Conservation (phyloP, 2,888 invertebrate genomes). For the Tryphoninae sp. region DNA sequence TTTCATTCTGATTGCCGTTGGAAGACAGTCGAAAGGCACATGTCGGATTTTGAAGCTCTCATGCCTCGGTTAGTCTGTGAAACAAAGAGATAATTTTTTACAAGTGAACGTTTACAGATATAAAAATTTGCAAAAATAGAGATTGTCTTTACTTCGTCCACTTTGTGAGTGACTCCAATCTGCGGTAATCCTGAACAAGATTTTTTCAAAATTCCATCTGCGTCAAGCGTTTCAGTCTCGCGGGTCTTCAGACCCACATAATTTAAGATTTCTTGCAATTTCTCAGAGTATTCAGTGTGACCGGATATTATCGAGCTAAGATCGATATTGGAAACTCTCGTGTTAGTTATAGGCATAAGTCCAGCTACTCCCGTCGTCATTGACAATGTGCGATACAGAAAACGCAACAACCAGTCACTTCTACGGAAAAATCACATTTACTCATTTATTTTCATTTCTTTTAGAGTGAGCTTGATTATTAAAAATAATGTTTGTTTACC, state of each 20-base stretch:
- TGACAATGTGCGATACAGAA: slow-evolving; percentile 85
- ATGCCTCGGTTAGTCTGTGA: slow-evolving; percentile 65
- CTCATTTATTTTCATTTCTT: background rate
- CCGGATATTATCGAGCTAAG: slow-evolving; percentile 83
- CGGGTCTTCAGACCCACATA: slow-evolving; percentile 76
- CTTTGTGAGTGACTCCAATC: slow-evolving; percentile 35
- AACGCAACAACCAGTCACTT: slow-evolving; percentile 86
- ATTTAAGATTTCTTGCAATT: slow-evolving; percentile 83
- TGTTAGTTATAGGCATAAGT: slow-evolving; percentile 83
- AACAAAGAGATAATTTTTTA: background rate
- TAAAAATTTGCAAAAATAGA: slow-evolving; percentile 13
- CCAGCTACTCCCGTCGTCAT: slow-evolving; percentile 85
- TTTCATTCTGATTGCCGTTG: slow-evolving; percentile 48
- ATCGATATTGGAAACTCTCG: slow-evolving; percentile 84
- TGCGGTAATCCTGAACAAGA: slow-evolving; percentile 75
- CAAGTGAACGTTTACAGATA: background rate
- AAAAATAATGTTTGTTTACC: slow-evolving; percentile 73
- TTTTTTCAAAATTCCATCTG: slow-evolving; percentile 72
- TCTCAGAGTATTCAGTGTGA: slow-evolving; percentile 84
- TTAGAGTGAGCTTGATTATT: background rate
- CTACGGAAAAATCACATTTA: slow-evolving; percentile 72
- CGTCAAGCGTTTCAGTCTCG: slow-evolving; percentile 68
- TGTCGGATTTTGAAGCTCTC: slow-evolving; percentile 70
- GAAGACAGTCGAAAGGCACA: slow-evolving; percentile 66
- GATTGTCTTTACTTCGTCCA: slow-evolving; percentile 41